Evolutionary conservation across 1,140 invertebrate genomes (phyloP), one percentile per base, ranked within the genome.

Genomic region (Nixonia krombeini): DNA sequence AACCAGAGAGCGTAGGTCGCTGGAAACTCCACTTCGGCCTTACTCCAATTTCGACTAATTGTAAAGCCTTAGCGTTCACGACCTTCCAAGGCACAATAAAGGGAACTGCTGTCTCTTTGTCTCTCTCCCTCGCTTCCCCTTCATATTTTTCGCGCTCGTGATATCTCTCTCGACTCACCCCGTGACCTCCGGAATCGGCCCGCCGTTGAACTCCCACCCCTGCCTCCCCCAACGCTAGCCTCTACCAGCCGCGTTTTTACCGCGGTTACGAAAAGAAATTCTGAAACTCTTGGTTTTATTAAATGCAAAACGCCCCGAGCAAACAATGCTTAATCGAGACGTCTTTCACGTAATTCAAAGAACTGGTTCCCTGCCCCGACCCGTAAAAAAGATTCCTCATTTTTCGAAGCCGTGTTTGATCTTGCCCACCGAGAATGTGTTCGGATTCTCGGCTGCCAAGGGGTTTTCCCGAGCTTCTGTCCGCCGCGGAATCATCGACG

Each of bases 261-360:
- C n/a, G n/a, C n/a, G n/a, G n/a, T n/a, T n/a, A n/a, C n/a, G n/a
- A n/a, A n/a, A n/a, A n/a, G n/a, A n/a, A n/a, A n/a, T n/a, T n/a
- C n/a, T n/a, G n/a, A n/a, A n/a, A n/a, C n/a, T n/a, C n/a, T n/a
- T 21, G 72, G 62, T 70, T 72, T 77, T 76, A 72, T 76, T 68
- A 72, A 75, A 74, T 58, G 68, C 65, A 73, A 78, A 73, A 75
- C 42, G 56, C 55, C 65, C 23, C 31, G 26, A 41, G 58, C 66
- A 61, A 75, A 74, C 68, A 74, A 76, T 72, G 68, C 71, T 76
- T 72, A 75, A 75, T 76, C 75, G 73, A 45, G 49, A 69, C 71
- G 57, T 70, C 49, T 50, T 45, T 59, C 46, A 23, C 45, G 37
- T 50, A 58, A 42, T 50, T 49, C 45, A n/a, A n/a, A n/a, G n/a